Evolutionary conservation across 2,888 invertebrate species (phyloP), one percentile per base, ranked within the genome.

Genomic region (Acronicta psi): DNA sequence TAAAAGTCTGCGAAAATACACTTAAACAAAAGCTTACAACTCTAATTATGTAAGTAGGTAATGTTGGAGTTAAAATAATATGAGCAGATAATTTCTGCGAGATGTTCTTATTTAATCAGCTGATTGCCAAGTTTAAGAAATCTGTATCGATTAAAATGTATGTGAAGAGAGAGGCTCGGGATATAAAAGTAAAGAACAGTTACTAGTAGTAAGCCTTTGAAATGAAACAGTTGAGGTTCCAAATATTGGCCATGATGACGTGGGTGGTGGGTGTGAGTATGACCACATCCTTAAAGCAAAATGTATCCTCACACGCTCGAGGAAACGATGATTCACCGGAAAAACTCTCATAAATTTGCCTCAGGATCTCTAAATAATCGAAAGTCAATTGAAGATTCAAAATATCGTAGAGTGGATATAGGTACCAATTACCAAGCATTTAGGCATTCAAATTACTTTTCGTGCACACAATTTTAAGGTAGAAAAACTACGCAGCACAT

Each of bases 121-220:
- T n/a, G 23, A 37, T 34, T 14, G 47, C 18, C 44, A 14, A 18
- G 25, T 49, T 36, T 40, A 53, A 57, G 31, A 53, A 56, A 43
- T 46, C 8, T 7, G 10, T 69, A 57, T 69, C 38, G 55, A 69
- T 63, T 53, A 50, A 42, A 69, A 57, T 69, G 45, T 46, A 50
- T 46, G 40, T 36, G 63, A 53, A 62, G 36, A 61, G 54, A 51
- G 37, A 55, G 69, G 31, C 1, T 40, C 0, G 29, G 9, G 25
- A 31, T 37, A 11, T 16, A 29, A 10, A 40, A 45, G 18, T 49
- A 38, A 53, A 45, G 31, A 45, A 13, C 13, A 34, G 36, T 37
- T 20, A 23, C 1, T 8, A 23, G 23, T 23, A 23, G 20, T 41
- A 44, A 44, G 11, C 16, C 49, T 57, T 42, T 2, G 10, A 11